These are phyloP conservation scores for Chelon auratus DNA, from an alignment of 2,797 vertebrate species.

Conservation along the genomic window DNA sequence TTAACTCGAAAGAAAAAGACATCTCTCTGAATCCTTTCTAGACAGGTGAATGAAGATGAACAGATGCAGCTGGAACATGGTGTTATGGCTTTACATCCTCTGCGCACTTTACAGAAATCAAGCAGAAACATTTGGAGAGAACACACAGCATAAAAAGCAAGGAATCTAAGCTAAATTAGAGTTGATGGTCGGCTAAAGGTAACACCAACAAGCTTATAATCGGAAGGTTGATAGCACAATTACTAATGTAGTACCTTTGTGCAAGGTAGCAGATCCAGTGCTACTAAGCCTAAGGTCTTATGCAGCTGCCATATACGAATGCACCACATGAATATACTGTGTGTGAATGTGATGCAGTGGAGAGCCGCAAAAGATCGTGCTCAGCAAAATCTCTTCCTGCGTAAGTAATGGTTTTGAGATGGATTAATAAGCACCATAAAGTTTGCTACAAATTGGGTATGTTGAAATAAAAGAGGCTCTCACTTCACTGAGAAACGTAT, in stretches of 20 bases:
- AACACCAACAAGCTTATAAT: neutral
- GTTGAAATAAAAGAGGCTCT: neutral
- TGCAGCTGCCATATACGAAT: neutral
- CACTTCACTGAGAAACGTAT: slow-evolving; percentile 14
- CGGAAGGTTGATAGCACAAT: neutral
- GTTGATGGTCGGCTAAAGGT: neutral
- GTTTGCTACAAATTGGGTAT: slow-evolving; percentile 32
- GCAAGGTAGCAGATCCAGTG: slow-evolving; percentile 3
- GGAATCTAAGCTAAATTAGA: neutral
- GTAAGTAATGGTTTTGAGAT: slow-evolving; percentile 46
- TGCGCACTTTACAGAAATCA: neutral
- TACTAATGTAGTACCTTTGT: neutral
- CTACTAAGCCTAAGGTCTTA: neutral
- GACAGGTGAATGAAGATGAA: slow-evolving; percentile 10
- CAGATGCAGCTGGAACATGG: neutral
- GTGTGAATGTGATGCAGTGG: slow-evolving; percentile 37
- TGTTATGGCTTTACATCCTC: slow-evolving; percentile 2
- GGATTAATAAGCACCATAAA: slow-evolving; percentile 41
- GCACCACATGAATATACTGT: slow-evolving; percentile 1
- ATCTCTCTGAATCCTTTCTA: slow-evolving; percentile 3
- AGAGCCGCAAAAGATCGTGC: slow-evolving; percentile 25
- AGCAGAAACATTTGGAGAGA: slow-evolving; percentile 5
- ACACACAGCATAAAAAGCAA: neutral
- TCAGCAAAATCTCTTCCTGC: slow-evolving; percentile 40
- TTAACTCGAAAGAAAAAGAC: neutral